These are phyloP conservation scores for Colostygia pectinataria DNA, from an alignment of 2,888 invertebrate species.

Conservation along the genomic window DNA sequence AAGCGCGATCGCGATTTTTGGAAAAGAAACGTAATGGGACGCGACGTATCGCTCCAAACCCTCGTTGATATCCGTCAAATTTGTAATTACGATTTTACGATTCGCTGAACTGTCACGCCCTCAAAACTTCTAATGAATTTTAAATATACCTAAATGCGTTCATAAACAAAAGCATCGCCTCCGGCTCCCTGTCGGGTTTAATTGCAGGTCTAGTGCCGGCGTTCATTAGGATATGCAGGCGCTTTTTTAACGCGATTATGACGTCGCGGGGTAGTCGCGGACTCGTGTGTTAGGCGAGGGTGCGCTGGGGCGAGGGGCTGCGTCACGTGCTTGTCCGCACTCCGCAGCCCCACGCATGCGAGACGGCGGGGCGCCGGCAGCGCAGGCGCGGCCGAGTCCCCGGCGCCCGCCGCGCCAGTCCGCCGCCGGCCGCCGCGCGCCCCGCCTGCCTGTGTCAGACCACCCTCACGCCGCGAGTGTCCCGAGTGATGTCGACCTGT, in stretches of 20 bases:
- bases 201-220: conserved; percentile 76
- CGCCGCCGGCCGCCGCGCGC: conserved; percentile 80
- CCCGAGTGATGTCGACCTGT: conserved; percentile 79
- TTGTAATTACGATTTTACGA: conserved; percentile 74
- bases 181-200: conserved; percentile 60
- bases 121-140: conserved; percentile 66
- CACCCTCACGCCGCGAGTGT: conserved; percentile 67
- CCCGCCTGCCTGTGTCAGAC: conserved; percentile 58
- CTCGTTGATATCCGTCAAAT: conserved; percentile 56
- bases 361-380: conserved; percentile 78
- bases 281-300: conserved; percentile 47
- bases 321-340: conserved; percentile 82
- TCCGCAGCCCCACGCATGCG: conserved; percentile 82
- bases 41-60: conserved; percentile 47
- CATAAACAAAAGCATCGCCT: conserved; percentile 59
- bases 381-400: conserved; percentile 67
- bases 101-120: conserved; percentile 66
- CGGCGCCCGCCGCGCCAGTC: conserved; percentile 78
- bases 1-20: conserved; percentile 57
- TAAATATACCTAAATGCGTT: conserved; percentile 66
- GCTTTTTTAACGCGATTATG: conserved; percentile 80
- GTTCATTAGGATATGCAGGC: conserved; percentile 79
- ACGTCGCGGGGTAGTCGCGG: conserved; percentile 65
- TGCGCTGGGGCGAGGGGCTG: conserved; percentile 77
- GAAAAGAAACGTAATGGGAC: conserved; percentile 59